Conservation (phyloP, 2,797 vertebrate species). For the Fringilla coelebs region DNA sequence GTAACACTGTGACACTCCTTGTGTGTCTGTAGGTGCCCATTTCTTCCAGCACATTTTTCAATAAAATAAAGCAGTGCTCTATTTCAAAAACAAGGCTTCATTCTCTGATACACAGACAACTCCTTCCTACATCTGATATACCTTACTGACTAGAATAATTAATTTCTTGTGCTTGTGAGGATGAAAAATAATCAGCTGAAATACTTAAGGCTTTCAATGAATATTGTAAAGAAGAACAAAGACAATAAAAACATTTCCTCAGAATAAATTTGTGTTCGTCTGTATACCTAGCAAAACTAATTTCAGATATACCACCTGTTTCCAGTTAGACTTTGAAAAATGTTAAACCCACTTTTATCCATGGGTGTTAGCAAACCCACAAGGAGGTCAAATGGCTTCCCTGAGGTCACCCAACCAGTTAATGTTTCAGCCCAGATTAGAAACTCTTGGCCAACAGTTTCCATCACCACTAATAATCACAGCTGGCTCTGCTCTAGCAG, state of each 20-base stretch:
- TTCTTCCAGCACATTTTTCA: not conserved
- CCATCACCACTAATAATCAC: not conserved
- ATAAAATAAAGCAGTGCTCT: not conserved
- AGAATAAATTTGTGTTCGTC: not conserved
- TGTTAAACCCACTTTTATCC: conserved; percentile 29
- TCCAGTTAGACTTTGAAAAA: conserved; percentile 17
- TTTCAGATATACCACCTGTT: conserved; percentile 29
- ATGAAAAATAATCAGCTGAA: not conserved
- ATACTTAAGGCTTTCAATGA: not conserved
- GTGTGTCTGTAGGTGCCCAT: fast-evolving
- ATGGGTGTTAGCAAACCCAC: not conserved
- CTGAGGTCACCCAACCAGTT: conserved; percentile 16
- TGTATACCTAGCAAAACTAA: not conserved
- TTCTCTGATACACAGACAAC: not conserved
- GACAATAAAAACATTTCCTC: not conserved
- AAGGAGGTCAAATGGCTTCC: not conserved
- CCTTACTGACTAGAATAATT: not conserved
- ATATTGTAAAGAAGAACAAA: not conserved
- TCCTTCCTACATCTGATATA: not conserved
- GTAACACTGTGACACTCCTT: not conserved
- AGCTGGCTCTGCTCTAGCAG: not conserved
- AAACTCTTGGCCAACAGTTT: not conserved
- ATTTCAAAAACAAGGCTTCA: not conserved
- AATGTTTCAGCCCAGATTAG: conserved; percentile 4
- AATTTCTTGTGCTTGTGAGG: not conserved